phyloP scores from a whole-genome alignment of 1,140 invertebrate species.

The Littorina saxatilis region DNA sequence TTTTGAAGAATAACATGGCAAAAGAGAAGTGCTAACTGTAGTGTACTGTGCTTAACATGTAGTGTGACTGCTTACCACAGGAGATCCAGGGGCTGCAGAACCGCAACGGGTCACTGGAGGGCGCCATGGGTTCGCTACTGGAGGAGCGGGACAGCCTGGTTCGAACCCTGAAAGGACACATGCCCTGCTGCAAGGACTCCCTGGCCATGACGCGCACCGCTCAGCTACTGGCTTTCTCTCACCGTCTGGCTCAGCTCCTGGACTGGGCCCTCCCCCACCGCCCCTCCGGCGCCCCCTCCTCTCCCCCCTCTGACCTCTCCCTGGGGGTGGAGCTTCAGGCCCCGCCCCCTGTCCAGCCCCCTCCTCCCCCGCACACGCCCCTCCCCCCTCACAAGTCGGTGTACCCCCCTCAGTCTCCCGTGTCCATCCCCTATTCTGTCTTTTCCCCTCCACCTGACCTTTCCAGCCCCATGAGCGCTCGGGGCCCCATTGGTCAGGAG shows the following conservation, averaged over 20 bases:
- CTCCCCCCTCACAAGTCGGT: not conserved
- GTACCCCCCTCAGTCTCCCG: not conserved
- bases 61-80: too few relatives aligned
- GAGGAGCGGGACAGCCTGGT: conserved; percentile 44
- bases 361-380: not conserved
- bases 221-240: conserved; percentile 27
- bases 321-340: conserved; percentile 18
- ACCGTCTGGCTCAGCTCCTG: conserved; percentile 31
- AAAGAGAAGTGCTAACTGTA: too few relatives aligned
- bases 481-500: not conserved
- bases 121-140: conserved; percentile 33
- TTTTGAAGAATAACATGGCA: too few relatives aligned
- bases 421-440: not conserved
- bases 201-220: conserved; percentile 29
- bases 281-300: not conserved
- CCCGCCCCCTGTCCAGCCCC: not conserved
- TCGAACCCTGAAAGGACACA: conserved; percentile 43
- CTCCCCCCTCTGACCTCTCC: not conserved
- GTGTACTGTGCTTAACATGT: too few relatives aligned
- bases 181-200: conserved; percentile 41
- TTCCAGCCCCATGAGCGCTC: not conserved
- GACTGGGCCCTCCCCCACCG: conserved; percentile 21
- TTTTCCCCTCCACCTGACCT: not conserved
- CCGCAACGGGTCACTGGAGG: conserved; percentile 39
- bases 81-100: conserved; percentile 42